Conservation (phyloP, 2,888 invertebrate genomes). For the Listrodromus nycthemerus region DNA sequence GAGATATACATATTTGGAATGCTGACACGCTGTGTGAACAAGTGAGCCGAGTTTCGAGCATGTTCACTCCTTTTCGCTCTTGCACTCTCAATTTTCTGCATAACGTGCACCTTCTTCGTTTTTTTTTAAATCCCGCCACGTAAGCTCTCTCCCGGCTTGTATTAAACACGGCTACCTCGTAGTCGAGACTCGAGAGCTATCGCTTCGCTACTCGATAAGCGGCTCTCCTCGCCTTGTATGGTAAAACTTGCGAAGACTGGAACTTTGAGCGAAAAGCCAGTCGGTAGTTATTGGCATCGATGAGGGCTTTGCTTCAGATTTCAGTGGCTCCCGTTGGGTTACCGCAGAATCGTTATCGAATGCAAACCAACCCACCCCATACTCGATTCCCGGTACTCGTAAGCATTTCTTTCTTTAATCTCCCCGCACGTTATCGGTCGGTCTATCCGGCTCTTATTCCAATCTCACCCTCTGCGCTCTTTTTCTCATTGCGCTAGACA, state of each 20-base stretch:
- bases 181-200: conserved; percentile 44
- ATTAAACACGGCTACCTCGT: conserved; percentile 49
- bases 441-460: conserved; percentile 28
- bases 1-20: conserved; percentile 70
- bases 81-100: conserved; percentile 43
- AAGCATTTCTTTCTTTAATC: conserved; percentile 12
- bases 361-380: background rate
- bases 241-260: conserved; percentile 16
- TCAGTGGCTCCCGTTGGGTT: background rate
- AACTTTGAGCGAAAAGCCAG: background rate
- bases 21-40: conserved; percentile 73
- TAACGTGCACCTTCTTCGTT: conserved; percentile 56
- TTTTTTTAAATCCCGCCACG: conserved; percentile 70
- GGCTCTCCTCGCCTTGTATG: conserved; percentile 15
- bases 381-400: background rate
- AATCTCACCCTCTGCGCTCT: conserved; percentile 45
- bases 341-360: background rate
- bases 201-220: conserved; percentile 71
- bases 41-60: conserved; percentile 62
- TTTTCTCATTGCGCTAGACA: conserved; percentile 31
- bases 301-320: background rate
- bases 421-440: conserved; percentile 34
- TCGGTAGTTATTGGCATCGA: background rate
- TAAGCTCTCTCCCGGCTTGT: conserved; percentile 69
- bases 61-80: conserved; percentile 33